Conservation (phyloP, 2,113 vertebrate genomes). For the Limanda limanda region DNA sequence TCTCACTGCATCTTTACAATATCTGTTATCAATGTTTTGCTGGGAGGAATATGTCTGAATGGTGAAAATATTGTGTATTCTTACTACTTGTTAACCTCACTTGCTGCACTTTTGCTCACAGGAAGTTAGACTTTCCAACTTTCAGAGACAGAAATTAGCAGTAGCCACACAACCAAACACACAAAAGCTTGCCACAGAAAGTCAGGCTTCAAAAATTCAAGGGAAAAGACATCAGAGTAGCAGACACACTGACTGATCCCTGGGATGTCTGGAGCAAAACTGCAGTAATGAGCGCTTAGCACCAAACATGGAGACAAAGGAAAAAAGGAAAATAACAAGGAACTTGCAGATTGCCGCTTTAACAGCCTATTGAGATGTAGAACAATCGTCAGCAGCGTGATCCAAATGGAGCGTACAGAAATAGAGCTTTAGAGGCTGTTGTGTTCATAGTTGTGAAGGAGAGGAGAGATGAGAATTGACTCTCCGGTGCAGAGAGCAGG, state of each 20-base stretch:
- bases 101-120: neutral
- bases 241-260: conserved; percentile 37
- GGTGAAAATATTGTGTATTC: neutral
- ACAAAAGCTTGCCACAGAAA: conserved; percentile 25
- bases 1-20: neutral
- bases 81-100: neutral
- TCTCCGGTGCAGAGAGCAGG: conserved; percentile 55
- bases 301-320: conserved; percentile 50
- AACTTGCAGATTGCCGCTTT: conserved; percentile 42
- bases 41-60: neutral
- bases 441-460: conserved; percentile 65
- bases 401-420: conserved; percentile 46
- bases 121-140: conserved; percentile 18
- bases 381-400: conserved; percentile 30
- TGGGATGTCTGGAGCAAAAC: conserved; percentile 33
- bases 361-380: conserved; percentile 39
- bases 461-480: conserved; percentile 55
- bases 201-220: conserved; percentile 38
- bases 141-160: conserved; percentile 31
- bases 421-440: conserved; percentile 62
- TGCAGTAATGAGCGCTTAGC: conserved; percentile 59
- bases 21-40: neutral
- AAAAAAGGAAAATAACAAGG: conserved; percentile 42
- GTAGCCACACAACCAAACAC: conserved; percentile 13
- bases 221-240: neutral